Base-by-base conservation (phyloP, 2,113 vertebrate species). In the Theropithecus gelada region DNA sequence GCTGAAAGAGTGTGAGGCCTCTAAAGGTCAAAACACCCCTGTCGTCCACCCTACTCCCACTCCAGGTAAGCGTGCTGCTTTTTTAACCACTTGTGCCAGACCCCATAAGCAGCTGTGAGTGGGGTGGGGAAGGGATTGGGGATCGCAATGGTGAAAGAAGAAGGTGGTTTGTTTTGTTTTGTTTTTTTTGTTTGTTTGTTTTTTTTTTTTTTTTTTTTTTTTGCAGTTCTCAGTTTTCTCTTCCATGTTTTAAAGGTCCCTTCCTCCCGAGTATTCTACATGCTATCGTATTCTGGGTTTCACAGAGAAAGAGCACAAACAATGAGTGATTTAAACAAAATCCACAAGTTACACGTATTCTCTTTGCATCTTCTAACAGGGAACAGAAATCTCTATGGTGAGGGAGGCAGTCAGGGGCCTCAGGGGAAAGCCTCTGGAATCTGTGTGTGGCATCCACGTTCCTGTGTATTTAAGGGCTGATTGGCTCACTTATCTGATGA, bases 1-100 rank as follows among this genome's bases (percentile, higher is more conserved):
- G 59, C 84, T 99, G 79, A 98, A 99, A 95, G 98, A 99, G 12
- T 99, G 99, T 9, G 98, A 99, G 93, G 92, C 79, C 59, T 81
- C 64, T 0, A 95, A 61, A 90, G 96, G 12, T 23, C 96, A 97
- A 94, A 90, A 66, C 0, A 6, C 7, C 17, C 10, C 80, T 11
- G 12, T 5, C 0, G 2, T 30, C 17, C 12, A 92, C 25, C 43
- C 97, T 88, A 81, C 97, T 96, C 97, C 98, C 79, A 25, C 82
- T 78, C 98, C 98, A 52, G 99, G 99, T 99, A 98, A 98, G 88
- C 1, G 0, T 18, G 91, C 18, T 3, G 32, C 4, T 13, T 8
- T 93, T 32, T 86, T 25, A 32, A 66, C 30, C 50, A 88, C 17
- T 23, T 80, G 68, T 85, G 20, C 57, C 40, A 48, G 57, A 52